phyloP scores from a whole-genome alignment of 2,113 vertebrate species.

The Phrynosoma platyrhinos region DNA sequence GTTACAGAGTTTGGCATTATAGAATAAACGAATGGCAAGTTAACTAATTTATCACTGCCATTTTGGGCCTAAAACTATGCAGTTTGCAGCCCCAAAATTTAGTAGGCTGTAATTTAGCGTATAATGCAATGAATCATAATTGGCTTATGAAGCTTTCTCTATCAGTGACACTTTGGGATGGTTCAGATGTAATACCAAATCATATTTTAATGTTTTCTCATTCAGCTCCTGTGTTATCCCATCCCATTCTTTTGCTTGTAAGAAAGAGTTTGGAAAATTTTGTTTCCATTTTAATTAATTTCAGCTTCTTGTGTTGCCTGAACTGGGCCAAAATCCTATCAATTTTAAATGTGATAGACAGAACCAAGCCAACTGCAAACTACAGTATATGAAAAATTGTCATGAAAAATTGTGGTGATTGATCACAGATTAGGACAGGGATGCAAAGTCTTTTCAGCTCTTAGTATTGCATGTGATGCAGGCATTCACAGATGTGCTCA shows the following conservation, averaged over 20 bases:
- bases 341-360: no score
- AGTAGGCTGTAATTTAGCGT: not conserved
- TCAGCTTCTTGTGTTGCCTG: no score
- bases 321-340: no score
- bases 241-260: not conserved
- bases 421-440: no score
- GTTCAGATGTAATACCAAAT: not conserved
- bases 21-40: not conserved
- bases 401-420: no score
- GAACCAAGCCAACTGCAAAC: no score
- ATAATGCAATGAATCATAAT: not conserved
- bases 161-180: not conserved
- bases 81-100: not conserved
- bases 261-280: not conserved
- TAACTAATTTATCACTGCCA: not conserved
- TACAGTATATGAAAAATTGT: no score
- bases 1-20: not conserved
- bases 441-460: no score
- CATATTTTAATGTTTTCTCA: not conserved
- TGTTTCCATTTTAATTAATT: not conserved
- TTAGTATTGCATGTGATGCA: no score
- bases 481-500: no score
- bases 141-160: not conserved
- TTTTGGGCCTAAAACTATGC: not conserved
- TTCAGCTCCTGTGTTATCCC: not conserved